Evolutionary conservation across 2,797 vertebrate genomes (phyloP).

Genomic region (Eulemur mongoz): DNA sequence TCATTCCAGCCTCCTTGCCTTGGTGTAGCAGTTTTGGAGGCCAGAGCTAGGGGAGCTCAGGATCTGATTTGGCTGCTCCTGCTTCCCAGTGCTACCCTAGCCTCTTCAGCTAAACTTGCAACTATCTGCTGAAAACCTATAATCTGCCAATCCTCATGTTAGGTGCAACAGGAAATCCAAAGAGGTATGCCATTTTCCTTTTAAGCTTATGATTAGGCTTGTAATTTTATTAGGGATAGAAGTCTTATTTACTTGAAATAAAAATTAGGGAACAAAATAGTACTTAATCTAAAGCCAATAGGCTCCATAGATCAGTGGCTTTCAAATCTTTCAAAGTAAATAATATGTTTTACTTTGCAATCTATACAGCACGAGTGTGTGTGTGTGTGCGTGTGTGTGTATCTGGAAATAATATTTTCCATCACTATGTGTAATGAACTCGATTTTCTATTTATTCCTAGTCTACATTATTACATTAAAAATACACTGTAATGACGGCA

Average conservation of each 20-base stretch:
- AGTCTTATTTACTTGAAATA: not conserved
- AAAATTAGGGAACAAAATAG: constrained; percentile 27
- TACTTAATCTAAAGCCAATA: constrained; percentile 3
- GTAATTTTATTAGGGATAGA: not conserved
- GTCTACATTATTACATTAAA: not conserved
- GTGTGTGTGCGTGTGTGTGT: not conserved
- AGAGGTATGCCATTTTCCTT: not conserved
- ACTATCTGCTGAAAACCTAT: constrained; percentile 18
- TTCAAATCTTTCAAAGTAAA: not conserved
- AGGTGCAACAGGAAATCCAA: not conserved
- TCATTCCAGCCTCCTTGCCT: not conserved
- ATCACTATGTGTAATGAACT: not conserved
- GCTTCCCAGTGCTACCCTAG: not conserved
- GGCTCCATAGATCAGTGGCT: not conserved
- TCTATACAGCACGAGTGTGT: not conserved
- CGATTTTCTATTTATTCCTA: not conserved
- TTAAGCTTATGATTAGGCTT: not conserved
- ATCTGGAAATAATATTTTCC: not conserved
- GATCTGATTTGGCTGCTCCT: not conserved
- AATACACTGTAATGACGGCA: not conserved
- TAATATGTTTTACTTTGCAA: not conserved
- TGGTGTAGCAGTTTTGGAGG: not conserved
- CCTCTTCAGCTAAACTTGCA: not conserved
- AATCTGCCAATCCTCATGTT: not conserved
- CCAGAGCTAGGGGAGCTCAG: not conserved